These are phyloP conservation scores for Numenius phaeopus DNA, from an alignment of 2,797 vertebrate genomes.

Conservation along the genomic window DNA sequence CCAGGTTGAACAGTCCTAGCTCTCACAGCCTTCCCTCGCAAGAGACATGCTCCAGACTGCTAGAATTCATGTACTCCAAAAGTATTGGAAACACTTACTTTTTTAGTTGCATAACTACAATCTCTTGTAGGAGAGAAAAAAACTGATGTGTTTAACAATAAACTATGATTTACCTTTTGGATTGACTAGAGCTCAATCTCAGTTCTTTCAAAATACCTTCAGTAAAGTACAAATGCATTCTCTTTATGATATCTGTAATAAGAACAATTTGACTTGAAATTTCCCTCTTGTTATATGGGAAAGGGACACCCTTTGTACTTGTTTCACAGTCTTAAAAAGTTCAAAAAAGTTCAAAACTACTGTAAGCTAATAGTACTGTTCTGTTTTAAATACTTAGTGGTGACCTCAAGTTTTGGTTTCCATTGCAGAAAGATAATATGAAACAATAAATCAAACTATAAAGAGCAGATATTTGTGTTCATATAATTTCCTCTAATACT, in stretches of 20 bases:
- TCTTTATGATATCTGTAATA: not conserved
- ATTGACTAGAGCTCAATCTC: not conserved
- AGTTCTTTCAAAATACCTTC: not conserved
- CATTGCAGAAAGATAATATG: not conserved
- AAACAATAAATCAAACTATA: slow-evolving; percentile 40
- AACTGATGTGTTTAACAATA: not conserved
- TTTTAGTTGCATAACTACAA: not conserved
- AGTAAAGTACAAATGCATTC: not conserved
- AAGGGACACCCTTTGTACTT: not conserved
- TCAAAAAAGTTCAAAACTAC: not conserved
- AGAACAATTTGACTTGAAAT: not conserved
- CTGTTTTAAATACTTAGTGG: not conserved
- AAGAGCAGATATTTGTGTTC: not conserved
- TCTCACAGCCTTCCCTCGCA: not conserved
- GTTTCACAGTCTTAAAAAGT: not conserved
- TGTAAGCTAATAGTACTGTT: not conserved
- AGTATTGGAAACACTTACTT: not conserved
- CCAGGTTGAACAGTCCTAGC: not conserved
- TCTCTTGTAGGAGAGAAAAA: not conserved
- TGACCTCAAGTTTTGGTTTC: not conserved
- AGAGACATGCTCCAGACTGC: not conserved
- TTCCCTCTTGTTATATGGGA: not conserved
- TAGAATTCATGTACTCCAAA: not conserved
- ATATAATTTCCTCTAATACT: not conserved
- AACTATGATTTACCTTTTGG: not conserved